Evolutionary conservation across 2,113 vertebrate species (phyloP), one percentile per base, ranked within the genome.

Genomic region (Tachuris rubrigastra): DNA sequence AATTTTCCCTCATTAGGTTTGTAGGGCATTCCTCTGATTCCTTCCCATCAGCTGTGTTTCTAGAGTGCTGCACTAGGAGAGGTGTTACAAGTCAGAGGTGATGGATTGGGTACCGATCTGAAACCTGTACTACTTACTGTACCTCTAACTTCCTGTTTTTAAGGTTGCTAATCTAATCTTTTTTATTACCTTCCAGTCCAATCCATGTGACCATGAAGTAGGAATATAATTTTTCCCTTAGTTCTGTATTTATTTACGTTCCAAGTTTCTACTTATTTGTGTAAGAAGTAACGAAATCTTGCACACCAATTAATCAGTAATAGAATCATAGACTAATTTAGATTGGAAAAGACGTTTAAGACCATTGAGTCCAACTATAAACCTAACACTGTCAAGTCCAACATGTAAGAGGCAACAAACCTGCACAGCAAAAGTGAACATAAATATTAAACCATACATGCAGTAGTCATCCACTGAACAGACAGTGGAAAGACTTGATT

Each of bases 241-340:
- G n/a, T 27, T 88, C 27, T 0, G 0, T 31, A 19, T 62, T 60
- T 31, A 69, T 91, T 84, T 55, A 59, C 27, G 28, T 47, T 89
- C 28, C 23, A 46, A 67, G 12, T 73, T 88, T 91, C 46, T 59
- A 28, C 16, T 42, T 35, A 35, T 62, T 65, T 89, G 18, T 84
- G 81, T 95, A 93, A 95, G 87, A 95, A 85, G 42, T 41, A 91
- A 77, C 35, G 87, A 87, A 95, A 75, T 91, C 78, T 87, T 83
- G 37, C 50, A 68, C 92, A 42, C 42, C 8, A 53, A 93, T 93
- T 76, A 15, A 35, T 91, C n/a, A 76, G 28, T 93, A 91, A 74
- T n/a, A 47, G 15, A 47, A 46, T 47, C 31, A 46, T n/a, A 25
- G 41, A 67, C 24, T 67, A n/a, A 12, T 47, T 66, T 67, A 12